Evolutionary conservation across 2,888 invertebrate species (phyloP), one percentile per base, ranked within the genome.

Genomic region (Cancer borealis): DNA sequence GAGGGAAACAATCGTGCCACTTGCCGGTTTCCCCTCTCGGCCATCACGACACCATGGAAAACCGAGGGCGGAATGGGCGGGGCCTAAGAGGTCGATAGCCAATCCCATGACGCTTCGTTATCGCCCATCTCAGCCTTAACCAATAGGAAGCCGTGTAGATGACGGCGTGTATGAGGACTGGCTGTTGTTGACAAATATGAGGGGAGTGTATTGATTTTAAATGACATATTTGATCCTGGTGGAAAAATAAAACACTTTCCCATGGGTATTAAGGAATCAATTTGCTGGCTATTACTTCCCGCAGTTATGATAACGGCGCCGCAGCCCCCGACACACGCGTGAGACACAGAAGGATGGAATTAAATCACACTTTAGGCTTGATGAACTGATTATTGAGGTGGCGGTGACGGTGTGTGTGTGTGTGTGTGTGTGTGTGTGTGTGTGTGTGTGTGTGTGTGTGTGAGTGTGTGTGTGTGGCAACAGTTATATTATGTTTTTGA

Each of bases 181-280:
- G 93, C 45, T 73, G 49, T 45, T 88, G 30, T 46, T 91, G 84
- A 73, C 88, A 88, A 91, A 91, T 88, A 94, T 45, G 93, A 94
- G 93, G 93, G 93, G 73, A 94, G 66, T 39, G 46, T 94, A 94
- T 94, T 94, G 93, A 94, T 94, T 94, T 92, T 79, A 88, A 91
- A 91, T 94, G 92, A 92, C 88, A 54, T 92, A 88, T 66, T 92
- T 87, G 92, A 88, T 88, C 45, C 66, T 93, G 66, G 66, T 66
- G 73, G 88, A 26, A 66, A 39, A 92, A 39, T 54, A 93, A 92
- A 94, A 92, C 30, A 73, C 79, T 92, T 92, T 94, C 92, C 92
- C 93, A 92, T 88, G 93, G 93, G 93, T 88, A 92, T 94, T 94
- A 94, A 12, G 88, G 93, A 92, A 88, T 47, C 93, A 94, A 94